Evolutionary conservation across 2,113 vertebrate genomes (phyloP).

Genomic region (Lophotis ruficrista): DNA sequence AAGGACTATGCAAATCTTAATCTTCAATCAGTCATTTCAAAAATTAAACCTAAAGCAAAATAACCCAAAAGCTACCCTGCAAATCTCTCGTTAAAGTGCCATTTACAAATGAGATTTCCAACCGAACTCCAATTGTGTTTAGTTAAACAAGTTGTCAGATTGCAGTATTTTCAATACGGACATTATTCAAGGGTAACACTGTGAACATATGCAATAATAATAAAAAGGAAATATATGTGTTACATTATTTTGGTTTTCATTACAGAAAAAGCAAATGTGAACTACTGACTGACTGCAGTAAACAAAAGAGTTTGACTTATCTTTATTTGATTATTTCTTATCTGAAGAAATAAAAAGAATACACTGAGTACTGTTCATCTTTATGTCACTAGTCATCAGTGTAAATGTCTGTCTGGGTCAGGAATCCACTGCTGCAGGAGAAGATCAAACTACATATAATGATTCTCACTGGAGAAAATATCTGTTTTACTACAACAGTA

Average conservation of each 20-base stretch:
- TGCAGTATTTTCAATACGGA: not conserved
- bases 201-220: constrained; percentile 29
- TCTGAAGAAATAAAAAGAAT: not conserved
- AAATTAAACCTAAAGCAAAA: constrained; percentile 25
- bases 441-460: not conserved
- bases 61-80: not conserved
- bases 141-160: constrained; percentile 30
- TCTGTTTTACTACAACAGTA: not conserved
- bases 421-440: not conserved
- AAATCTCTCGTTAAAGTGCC: not conserved
- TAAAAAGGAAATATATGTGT: not conserved
- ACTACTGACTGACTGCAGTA: not conserved
- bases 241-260: constrained; percentile 22
- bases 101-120: constrained; percentile 36
- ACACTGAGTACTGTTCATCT: not conserved
- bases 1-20: not conserved
- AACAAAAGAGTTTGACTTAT: not conserved
- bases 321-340: not conserved
- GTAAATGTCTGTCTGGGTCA: not conserved
- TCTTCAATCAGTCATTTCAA: not conserved
- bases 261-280: not conserved
- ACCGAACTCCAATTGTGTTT: not conserved
- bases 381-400: not conserved
- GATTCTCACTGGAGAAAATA: not conserved
- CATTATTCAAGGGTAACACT: constrained; percentile 11